phyloP scores from a whole-genome alignment of 2,888 invertebrate species.

The Polyommatus icarus region DNA sequence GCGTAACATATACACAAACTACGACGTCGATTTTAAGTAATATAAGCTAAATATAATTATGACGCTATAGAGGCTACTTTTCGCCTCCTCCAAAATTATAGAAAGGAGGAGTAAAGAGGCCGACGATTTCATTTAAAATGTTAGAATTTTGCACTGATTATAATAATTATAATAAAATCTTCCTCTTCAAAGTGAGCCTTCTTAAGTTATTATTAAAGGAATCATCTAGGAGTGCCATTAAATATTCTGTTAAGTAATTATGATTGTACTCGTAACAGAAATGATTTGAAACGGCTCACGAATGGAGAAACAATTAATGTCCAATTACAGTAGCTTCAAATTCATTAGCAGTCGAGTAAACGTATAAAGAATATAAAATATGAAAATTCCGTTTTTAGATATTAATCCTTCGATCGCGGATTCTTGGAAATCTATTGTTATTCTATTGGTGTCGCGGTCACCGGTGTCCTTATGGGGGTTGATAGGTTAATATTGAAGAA shows the following conservation, averaged over 20 bases:
- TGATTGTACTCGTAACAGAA: background rate
- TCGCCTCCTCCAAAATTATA: background rate
- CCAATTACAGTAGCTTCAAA: background rate
- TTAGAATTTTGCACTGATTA: background rate
- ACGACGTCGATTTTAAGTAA: too few species aligned
- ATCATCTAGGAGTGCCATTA: background rate
- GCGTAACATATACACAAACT: too few species aligned
- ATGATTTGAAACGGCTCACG: background rate
- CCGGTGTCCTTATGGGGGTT: too few species aligned
- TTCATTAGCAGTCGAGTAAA: background rate
- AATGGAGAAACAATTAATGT: background rate
- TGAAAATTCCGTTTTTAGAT: too few species aligned
- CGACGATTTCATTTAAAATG: background rate
- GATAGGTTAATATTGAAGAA: too few species aligned
- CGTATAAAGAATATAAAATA: too few species aligned
- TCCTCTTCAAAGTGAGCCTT: background rate
- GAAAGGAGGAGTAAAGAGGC: background rate
- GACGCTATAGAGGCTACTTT: too few species aligned
- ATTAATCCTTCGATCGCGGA: too few species aligned
- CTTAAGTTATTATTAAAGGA: background rate
- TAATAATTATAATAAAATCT: background rate
- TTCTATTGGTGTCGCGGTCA: too few species aligned
- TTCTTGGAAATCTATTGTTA: too few species aligned
- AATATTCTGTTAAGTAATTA: slow-evolving; percentile 5
- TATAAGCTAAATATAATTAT: too few species aligned